Base-by-base conservation (phyloP, 2,113 vertebrate genomes). In the Arenaria interpres region DNA sequence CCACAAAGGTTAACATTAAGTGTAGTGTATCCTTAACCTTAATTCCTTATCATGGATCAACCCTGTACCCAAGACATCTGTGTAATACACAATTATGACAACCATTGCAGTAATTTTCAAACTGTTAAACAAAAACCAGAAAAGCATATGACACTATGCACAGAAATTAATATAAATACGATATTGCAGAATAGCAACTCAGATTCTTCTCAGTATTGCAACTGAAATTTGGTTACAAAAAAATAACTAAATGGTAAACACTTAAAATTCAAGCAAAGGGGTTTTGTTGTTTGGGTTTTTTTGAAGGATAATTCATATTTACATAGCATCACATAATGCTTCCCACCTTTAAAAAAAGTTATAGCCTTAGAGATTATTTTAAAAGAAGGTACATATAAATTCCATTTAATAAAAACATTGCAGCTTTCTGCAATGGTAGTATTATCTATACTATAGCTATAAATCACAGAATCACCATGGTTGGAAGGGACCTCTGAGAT, bases 241-340 rank as follows among this genome's bases (percentile, higher is more conserved):
- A 71, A n/a, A 10, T 13, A 15, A 51, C 7, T 69, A 35, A 60
- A 6, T 33, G 8, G 25, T 39, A 89, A 51, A 10, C 6, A 63
- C 22, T 23, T 63, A 27, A 79, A 79, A 85, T 14, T 74, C 33
- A 69, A 15, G 13, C 3, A 73, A 39, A 22, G 19, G 7, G 22
- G 11, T 6, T 39, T 74, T 60, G 3, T 14, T 57, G 37, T 17
- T 7, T 14, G 35, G 0, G 0, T 5, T 51, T 59, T 75, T 60
- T 46, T 1, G 46, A 57, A 74, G 33, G 83, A 46, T 30, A 78
- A 71, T 33, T 92, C 27, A 24, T 18, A 85, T 66, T 75, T 39
- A 63, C 14, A 53, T 6, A 12, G 9, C 16, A 69, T 46, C 19
- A 64, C 21, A 80, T 50, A 72, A 83, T 60, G 33, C 14, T 62